phyloP scores from a whole-genome alignment of 1,140 invertebrate genomes.

The Pararge aegeria region DNA sequence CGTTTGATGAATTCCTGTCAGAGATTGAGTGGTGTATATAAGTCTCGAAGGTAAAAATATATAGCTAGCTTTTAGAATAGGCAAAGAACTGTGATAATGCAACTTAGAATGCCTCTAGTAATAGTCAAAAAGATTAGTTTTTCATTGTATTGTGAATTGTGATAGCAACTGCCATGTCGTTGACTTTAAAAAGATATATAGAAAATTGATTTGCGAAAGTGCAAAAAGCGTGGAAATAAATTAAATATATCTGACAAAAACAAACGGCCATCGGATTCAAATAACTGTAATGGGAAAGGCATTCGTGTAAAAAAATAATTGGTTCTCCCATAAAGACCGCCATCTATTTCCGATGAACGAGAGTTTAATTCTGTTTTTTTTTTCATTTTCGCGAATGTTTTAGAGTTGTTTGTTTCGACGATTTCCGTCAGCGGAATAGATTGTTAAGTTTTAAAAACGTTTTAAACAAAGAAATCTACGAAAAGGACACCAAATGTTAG shows the following conservation, averaged over 20 bases:
- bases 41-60: too few species aligned
- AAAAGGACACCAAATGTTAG: too few species aligned
- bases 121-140: too few species aligned
- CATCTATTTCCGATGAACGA: constrained; percentile 52
- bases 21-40: too few species aligned
- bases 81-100: too few species aligned
- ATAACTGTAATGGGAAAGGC: constrained; percentile 53
- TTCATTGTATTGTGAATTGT: too few species aligned
- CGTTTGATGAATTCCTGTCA: too few species aligned
- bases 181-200: not conserved
- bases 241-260: constrained; percentile 31
- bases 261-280: constrained; percentile 52
- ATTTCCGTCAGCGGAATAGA: not conserved
- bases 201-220: not conserved
- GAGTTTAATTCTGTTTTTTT: constrained; percentile 41
- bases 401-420: not conserved
- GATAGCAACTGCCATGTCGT: too few species aligned
- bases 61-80: too few species aligned
- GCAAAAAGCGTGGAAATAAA: constrained; percentile 3
- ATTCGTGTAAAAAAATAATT: constrained; percentile 67
- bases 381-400: not conserved
- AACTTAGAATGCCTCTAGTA: too few species aligned
- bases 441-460: not conserved
- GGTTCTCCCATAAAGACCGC: constrained; percentile 47
- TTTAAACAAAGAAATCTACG: not conserved